Conservation (phyloP, 2,113 vertebrate species). For the Myotis brandtii region DNA sequence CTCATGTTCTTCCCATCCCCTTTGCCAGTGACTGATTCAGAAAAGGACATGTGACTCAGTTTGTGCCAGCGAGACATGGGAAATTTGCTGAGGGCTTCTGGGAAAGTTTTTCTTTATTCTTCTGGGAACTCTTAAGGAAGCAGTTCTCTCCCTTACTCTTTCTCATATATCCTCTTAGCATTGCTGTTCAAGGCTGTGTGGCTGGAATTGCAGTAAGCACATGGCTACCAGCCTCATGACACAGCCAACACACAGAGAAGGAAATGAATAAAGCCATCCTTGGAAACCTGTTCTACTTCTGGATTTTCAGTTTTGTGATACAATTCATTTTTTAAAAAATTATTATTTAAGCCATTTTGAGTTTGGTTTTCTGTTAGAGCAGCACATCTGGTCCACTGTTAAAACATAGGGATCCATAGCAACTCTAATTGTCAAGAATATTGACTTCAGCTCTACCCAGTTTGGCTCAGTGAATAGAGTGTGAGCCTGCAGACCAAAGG, state of each 20-base stretch:
- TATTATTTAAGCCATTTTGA: background rate
- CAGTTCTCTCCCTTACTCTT: background rate
- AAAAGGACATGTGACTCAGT: background rate
- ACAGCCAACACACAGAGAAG: background rate
- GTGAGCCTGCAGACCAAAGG: background rate
- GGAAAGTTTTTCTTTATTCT: background rate
- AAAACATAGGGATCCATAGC: background rate
- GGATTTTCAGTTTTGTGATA: background rate
- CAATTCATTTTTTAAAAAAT: background rate
- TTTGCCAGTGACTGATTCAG: background rate
- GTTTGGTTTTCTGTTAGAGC: background rate
- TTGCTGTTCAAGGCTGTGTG: background rate
- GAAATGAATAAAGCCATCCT: background rate
- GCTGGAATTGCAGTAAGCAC: background rate
- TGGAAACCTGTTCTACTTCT: background rate
- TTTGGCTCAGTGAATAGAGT: background rate
- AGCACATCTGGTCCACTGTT: background rate
- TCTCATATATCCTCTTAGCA: background rate
- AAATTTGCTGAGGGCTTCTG: background rate
- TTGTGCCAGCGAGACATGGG: background rate
- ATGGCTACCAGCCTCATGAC: background rate
- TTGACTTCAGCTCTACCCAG: background rate
- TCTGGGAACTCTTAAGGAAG: background rate
- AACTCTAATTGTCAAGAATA: background rate
- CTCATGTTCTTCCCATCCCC: background rate